phyloP scores from a whole-genome alignment of 2,888 invertebrate species.

The Nephrotoma guestfalica region DNA sequence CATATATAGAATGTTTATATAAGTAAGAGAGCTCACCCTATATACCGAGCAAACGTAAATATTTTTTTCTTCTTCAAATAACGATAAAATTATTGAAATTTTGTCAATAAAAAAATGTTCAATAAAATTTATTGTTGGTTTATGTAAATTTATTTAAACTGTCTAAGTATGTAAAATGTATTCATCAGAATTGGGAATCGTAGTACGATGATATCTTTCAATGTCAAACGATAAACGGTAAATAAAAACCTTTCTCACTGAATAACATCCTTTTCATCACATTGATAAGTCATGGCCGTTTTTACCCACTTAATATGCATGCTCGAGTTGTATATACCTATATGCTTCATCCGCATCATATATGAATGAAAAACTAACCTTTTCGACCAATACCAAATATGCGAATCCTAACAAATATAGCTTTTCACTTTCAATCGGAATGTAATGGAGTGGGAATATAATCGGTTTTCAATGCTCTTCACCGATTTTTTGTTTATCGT shows the following conservation, averaged over 20 bases:
- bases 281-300: background rate
- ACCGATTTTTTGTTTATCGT: background rate
- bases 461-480: background rate
- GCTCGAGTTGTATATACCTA: background rate
- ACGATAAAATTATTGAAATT: background rate
- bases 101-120: background rate
- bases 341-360: background rate
- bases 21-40: background rate
- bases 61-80: background rate
- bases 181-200: background rate
- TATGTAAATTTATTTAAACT: background rate
- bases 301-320: background rate
- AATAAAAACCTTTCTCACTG: background rate
- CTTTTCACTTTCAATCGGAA: background rate
- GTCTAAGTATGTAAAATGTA: background rate
- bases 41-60: background rate
- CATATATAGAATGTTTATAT: background rate
- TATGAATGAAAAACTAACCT: background rate
- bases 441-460: background rate
- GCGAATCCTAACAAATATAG: background rate
- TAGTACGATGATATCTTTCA: background rate
- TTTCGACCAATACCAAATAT: background rate
- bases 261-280: background rate
- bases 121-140: background rate
- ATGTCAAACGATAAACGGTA: background rate